phyloP scores from a whole-genome alignment of 2,797 vertebrate genomes.

The Acanthiza pusilla region DNA sequence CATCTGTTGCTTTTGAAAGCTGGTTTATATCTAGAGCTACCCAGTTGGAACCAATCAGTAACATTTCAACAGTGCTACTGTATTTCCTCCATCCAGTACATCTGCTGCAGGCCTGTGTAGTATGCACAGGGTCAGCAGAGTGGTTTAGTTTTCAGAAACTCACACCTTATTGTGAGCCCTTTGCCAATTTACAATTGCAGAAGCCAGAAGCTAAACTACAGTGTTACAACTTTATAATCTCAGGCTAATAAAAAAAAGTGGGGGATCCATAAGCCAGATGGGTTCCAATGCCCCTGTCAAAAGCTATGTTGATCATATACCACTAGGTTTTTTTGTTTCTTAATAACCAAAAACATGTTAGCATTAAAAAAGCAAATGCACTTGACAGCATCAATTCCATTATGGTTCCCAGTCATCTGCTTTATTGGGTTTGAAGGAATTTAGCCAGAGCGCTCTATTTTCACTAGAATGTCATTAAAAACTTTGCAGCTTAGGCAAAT shows the following conservation, averaged over 20 bases:
- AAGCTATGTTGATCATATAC: slow-evolving; percentile 35
- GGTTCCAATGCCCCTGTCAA: slow-evolving; percentile 62
- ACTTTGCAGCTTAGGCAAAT: slow-evolving; percentile 52
- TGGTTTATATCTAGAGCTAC: slow-evolving; percentile 16
- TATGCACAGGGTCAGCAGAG: neutral
- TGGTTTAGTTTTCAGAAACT: slow-evolving; percentile 62
- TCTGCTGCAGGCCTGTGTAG: slow-evolving; percentile 53
- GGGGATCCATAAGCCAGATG: slow-evolving; percentile 64
- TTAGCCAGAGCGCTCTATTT: slow-evolving; percentile 39
- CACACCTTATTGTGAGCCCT: slow-evolving; percentile 60
- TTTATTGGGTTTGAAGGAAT: slow-evolving; percentile 66
- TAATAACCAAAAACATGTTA: slow-evolving; percentile 55
- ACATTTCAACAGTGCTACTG: slow-evolving; percentile 31
- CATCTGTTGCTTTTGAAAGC: slow-evolving; percentile 23
- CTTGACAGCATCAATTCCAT: slow-evolving; percentile 49
- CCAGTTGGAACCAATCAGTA: slow-evolving; percentile 49
- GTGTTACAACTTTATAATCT: slow-evolving; percentile 65
- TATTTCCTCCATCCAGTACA: slow-evolving; percentile 39
- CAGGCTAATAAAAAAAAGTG: slow-evolving; percentile 46
- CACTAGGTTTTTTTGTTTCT: slow-evolving; percentile 50
- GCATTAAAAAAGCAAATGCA: slow-evolving; percentile 62
- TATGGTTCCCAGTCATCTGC: slow-evolving; percentile 53
- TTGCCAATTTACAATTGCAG: slow-evolving; percentile 67
- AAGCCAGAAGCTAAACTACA: slow-evolving; percentile 68
- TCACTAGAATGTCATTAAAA: slow-evolving; percentile 51